A percentile compares a stretch with the other conserved stretches of the same genome.
Conservation (phyloP, 2,113 vertebrate species). For the Gnathonemus echidnorhynchus region DNA sequence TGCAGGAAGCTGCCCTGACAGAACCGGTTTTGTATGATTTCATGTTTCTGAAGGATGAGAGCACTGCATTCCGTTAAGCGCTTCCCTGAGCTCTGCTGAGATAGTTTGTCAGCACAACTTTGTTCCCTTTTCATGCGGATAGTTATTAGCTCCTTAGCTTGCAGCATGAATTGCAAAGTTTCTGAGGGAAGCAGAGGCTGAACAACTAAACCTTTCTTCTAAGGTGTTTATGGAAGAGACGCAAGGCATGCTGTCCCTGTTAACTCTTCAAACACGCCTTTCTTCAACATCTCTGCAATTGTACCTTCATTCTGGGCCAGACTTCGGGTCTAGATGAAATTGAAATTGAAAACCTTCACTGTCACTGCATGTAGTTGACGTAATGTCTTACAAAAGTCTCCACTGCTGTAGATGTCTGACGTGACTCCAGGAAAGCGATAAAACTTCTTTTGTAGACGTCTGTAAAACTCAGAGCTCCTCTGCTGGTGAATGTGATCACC, state of each 20-base stretch:
- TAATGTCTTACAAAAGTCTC: not conserved
- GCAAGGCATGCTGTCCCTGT: not conserved
- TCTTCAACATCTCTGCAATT: not conserved
- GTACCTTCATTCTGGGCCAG: not conserved
- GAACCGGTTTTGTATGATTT: constrained; percentile 35
- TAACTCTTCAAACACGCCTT: not conserved
- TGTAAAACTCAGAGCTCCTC: not conserved
- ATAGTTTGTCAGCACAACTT: constrained; percentile 32
- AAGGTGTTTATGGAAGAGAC: not conserved
- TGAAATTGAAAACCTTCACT: not conserved
- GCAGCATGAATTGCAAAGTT: constrained; percentile 27
- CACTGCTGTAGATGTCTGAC: not conserved
- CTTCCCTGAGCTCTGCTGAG: constrained; percentile 36
- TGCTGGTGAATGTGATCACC: not conserved
- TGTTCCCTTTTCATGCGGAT: constrained; percentile 29
- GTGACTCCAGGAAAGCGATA: not conserved
- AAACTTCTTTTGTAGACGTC: not conserved
- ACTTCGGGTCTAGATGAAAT: not conserved
- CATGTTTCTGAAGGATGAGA: constrained; percentile 47
- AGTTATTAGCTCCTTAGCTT: constrained; percentile 35
- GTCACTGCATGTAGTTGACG: not conserved
- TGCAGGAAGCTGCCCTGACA: constrained; percentile 25
- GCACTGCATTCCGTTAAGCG: constrained; percentile 23
- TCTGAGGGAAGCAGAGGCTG: not conserved
- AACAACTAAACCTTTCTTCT: not conserved